A percentile compares a stretch with the other conserved stretches of the same genome.
Evolutionary conservation across 2,113 vertebrate genomes (phyloP).

Genomic region (Antechinus flavipes): DNA sequence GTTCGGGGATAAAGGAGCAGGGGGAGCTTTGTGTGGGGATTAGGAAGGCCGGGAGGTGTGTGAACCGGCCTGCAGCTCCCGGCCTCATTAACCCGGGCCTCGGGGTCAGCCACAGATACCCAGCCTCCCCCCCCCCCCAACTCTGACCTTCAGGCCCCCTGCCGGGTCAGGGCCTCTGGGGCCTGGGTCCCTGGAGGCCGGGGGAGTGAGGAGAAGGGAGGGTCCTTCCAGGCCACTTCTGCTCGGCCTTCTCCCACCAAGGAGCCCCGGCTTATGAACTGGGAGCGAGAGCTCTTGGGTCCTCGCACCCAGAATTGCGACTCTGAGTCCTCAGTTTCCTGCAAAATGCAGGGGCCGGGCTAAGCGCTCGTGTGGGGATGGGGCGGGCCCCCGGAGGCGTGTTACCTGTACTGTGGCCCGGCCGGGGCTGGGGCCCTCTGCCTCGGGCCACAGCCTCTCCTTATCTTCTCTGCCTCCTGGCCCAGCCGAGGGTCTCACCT

Average conservation of each 20-base stretch:
- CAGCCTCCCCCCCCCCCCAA: conserved; percentile 19
- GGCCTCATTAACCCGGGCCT: conserved; percentile 63
- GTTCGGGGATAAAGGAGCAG: conserved; percentile 84
- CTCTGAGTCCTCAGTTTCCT: background rate
- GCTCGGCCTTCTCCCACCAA: background rate
- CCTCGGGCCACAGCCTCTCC: conserved; percentile 35
- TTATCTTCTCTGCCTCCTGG: conserved; percentile 63
- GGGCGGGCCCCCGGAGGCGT: too few relatives aligned
- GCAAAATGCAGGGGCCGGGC: background rate
- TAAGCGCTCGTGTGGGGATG: too few relatives aligned
- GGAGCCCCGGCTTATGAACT: background rate
- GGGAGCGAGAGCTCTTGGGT: background rate
- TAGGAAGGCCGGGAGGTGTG: conserved; percentile 84
- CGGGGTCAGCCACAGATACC: conserved; percentile 49
- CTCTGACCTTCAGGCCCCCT: conserved; percentile 16
- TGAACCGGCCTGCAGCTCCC: conserved; percentile 71
- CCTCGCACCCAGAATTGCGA: background rate
- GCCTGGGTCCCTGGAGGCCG: background rate
- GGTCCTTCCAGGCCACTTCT: background rate
- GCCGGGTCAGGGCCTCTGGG: background rate
- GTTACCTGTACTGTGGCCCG: too few relatives aligned
- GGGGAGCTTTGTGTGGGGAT: conserved; percentile 86
- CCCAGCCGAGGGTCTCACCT: conserved; percentile 69
- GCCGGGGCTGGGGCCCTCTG: background rate
- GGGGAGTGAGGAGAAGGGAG: background rate